Percentiles rank a stretch among this genome's conserved stretches.
phyloP scores from a whole-genome alignment of 2,888 invertebrate species.

The Cacoxenus indagator region DNA sequence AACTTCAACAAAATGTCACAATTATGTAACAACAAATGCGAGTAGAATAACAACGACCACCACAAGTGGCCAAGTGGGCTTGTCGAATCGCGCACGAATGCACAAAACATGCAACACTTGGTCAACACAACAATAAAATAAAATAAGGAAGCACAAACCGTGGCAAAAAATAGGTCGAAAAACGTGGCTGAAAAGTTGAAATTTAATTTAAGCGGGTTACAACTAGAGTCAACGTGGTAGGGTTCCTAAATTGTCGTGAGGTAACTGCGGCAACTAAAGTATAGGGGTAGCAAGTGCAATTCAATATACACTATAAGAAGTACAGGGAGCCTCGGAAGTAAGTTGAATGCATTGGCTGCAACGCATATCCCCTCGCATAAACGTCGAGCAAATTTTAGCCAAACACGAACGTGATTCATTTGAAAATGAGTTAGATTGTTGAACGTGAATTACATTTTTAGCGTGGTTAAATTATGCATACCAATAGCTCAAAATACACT shows the following conservation, averaged over 20 bases:
- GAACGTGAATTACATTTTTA: neutral
- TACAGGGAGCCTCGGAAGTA: neutral
- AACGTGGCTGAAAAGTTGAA: neutral
- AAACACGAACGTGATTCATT: conserved; percentile 18
- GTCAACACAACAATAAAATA: conserved; percentile 3
- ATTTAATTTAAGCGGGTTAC: neutral
- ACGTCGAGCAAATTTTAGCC: neutral
- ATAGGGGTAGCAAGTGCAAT: neutral
- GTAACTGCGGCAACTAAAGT: neutral
- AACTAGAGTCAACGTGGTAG: neutral
- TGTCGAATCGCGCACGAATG: conserved; percentile 59
- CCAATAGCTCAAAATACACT: neutral
- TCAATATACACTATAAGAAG: neutral
- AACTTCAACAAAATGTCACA: conserved; percentile 51
- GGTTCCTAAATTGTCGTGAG: neutral
- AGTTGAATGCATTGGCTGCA: neutral
- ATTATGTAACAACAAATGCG: conserved; percentile 57
- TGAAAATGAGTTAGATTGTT: conserved; percentile 3
- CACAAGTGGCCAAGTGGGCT: conserved; percentile 37
- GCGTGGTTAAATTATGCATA: neutral
- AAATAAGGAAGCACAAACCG: neutral
- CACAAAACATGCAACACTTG: conserved; percentile 56
- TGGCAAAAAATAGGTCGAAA: neutral
- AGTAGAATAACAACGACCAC: conserved; percentile 10
- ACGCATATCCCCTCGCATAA: neutral